Base-by-base conservation (phyloP, 2,888 invertebrate genomes). In the Lutraria lutraria region DNA sequence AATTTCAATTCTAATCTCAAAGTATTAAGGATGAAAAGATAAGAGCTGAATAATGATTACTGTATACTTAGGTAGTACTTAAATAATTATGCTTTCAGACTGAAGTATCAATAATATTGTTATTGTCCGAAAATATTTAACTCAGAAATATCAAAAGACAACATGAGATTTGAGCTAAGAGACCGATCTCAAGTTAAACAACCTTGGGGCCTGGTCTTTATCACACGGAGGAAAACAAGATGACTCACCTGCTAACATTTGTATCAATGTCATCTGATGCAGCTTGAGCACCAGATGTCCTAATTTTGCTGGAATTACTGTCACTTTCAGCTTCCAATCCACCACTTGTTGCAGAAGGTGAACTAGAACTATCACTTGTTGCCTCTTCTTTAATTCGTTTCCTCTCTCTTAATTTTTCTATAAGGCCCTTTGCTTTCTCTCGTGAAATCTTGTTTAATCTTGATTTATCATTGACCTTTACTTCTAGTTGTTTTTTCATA, bases 341-440 rank as follows among this genome's bases (percentile, higher is more conserved):
- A 10, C 56, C 56, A 68, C 86, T 83, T 15, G 88, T 43, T 15
- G 72, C 34, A 25, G 25, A 16, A 63, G 81, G 76, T 72, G 83
- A 43, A 63, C 29, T 10, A 53, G 63, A 81, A 53, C 63, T 16
- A 15, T 83, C 83, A 79, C 80, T 80, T 52, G 43, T 43, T 16
- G 79, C 83, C 68, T 89, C 81, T 56, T 89, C 86, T 31, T 89
- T 86, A 16, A 86, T 60, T 21, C 54, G 80, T 83, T 85, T 90
- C 84, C 90, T 93, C 0, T 88, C 90, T 80, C 83, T 90, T 10
- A 93, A 68, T 79, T 91, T 92, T 25, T 89, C 92, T 25, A 93
- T 53, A 21, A 93, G 60, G 13, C 86, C 87, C 81, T 87, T 90
- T 2, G 92, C 92, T 60, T 88, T 90, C n/a, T 34, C 86, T 34